Evolutionary conservation across 2,797 vertebrate species (phyloP).

Genomic region (Spinus pinus): DNA sequence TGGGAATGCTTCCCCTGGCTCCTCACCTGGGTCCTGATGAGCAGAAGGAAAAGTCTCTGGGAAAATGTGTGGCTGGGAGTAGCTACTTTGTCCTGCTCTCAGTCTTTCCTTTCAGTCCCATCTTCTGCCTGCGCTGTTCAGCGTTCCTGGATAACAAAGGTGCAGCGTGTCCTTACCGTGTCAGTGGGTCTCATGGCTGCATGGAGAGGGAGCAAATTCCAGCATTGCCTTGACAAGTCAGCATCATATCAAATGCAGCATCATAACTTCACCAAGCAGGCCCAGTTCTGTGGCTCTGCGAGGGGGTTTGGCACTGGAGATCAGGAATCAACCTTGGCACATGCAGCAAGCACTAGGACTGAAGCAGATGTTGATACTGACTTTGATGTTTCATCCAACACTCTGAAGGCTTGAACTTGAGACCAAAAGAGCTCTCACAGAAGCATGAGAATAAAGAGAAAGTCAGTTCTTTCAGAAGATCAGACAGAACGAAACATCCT

Average conservation of each 20-base stretch:
- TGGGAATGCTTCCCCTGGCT: background rate
- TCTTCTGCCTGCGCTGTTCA: background rate
- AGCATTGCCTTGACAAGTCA: slow-evolving; percentile 36
- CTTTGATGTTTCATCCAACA: slow-evolving; percentile 61
- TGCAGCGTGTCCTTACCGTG: background rate
- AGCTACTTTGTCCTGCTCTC: background rate
- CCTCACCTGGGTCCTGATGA: rapidly evolving
- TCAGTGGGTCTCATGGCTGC: background rate
- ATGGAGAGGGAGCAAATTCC: background rate
- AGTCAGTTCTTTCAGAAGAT: slow-evolving; percentile 12
- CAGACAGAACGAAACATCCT: background rate
- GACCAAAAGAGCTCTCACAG: slow-evolving; percentile 16
- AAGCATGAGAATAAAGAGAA: slow-evolving; percentile 42
- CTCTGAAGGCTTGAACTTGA: slow-evolving; percentile 25
- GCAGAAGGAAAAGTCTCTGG: background rate
- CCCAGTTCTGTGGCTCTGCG: background rate
- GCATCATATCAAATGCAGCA: slow-evolving; percentile 7
- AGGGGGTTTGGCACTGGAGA: slow-evolving; percentile 1
- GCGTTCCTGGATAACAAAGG: background rate
- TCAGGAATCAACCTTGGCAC: background rate
- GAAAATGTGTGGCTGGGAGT: background rate
- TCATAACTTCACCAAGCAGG: background rate
- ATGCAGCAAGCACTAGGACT: background rate
- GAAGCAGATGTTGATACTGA: slow-evolving; percentile 27
- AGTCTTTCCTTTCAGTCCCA: background rate